Evolutionary conservation across 30 jellyfish, hydroid and myxozoan species (phyloP), one percentile per base, ranked within the genome.

Genomic region (Sanderia malayensis): DNA sequence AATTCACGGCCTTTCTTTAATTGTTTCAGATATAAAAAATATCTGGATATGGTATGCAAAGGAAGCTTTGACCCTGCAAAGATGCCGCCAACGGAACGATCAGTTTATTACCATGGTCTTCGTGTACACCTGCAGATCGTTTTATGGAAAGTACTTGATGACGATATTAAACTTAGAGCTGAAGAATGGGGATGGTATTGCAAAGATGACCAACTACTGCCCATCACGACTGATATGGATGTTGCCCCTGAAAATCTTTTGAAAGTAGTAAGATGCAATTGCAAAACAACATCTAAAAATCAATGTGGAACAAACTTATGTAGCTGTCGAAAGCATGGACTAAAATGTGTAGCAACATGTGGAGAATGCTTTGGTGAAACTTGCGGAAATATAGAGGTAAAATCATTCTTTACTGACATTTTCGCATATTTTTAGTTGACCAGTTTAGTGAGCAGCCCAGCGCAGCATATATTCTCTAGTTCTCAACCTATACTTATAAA

Each of bases 21-120:
- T 25, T 70, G 2, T 72, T 53, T 46, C 67, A 72, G 84, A 57
- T 57, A 72, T n/a, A 57, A 72, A 33, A 52, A 30, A 71, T 72
- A 72, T 49, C 41, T 72, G 61, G 84, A 72, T 57, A 72, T 72
- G 84, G 71, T 58, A 60, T 72, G 84, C 84, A 72, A 72, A 34
- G 84, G 84, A 46, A 59, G 61, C 25, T 20, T 77, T 46, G 73
- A 62, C 34, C 82, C 81, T n/a, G 79, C 62, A 23, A 61, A 47
- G 70, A 26, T 77, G 27, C 89, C 89, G 46, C 89, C 89, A 58
- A 58, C 87, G 25, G 87, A 75, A 41, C 81, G 80, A n/a, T 77
- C 72, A 25, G 80, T 73, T 18, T 44, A 60, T 44, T 74, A 23
- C 21, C 79, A 60, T 31, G 65, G 67, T 19, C 58, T 30, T 22